These are phyloP conservation scores for Phymanthus crucifer DNA, from an alignment of 92 coral and sea anemone species.

Conservation along the genomic window DNA sequence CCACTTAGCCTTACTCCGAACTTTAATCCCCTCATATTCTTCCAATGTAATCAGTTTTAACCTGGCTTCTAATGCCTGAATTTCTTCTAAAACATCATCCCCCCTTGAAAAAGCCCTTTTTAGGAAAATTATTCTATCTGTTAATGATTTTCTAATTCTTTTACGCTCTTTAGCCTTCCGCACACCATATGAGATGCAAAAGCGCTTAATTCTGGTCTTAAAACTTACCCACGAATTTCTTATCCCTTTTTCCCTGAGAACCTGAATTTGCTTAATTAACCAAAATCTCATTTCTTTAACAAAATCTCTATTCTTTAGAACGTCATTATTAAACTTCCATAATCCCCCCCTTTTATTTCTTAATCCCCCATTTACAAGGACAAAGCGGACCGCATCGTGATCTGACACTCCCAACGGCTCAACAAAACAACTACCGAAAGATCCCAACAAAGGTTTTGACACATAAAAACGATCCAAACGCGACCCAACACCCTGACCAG, in stretches of 20 bases:
- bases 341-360: background rate
- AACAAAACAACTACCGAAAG: background rate
- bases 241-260: background rate
- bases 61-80: background rate
- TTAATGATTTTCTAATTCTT: background rate
- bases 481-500: background rate
- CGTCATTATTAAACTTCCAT: background rate
- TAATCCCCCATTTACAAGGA: background rate
- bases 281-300: background rate
- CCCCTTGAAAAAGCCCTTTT: background rate
- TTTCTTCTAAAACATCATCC: background rate
- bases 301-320: background rate
- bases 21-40: background rate
- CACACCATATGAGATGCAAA: background rate
- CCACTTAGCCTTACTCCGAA: slow-evolving; percentile 31
- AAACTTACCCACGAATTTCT: background rate
- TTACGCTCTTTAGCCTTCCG: background rate
- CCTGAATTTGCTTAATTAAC: background rate
- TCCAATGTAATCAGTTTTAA: background rate
- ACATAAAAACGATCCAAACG: background rate
- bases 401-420: background rate
- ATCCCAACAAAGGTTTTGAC: background rate
- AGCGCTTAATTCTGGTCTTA: background rate
- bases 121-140: background rate
- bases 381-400: background rate